Conservation (phyloP, 2,113 vertebrate genomes). For the Maccullochella peelii region DNA sequence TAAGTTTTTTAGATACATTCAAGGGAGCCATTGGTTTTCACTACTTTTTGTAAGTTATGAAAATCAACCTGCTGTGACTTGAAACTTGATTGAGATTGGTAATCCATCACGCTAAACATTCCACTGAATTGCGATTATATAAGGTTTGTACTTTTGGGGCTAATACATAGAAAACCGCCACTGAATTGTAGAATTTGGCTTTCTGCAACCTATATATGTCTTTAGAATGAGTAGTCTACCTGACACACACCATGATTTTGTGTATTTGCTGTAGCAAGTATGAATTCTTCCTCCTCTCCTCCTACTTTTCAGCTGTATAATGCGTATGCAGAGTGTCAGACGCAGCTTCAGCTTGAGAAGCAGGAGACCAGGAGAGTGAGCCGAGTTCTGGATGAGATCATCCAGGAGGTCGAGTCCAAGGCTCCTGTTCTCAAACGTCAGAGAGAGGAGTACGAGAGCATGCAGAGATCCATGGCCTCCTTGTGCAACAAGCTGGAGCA, state of each 20-base stretch:
- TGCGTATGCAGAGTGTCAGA: conserved; percentile 93
- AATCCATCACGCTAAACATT: not conserved
- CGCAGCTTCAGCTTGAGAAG: conserved; percentile 92
- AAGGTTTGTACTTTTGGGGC: not conserved
- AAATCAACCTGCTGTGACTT: not conserved
- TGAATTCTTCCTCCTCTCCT: not conserved
- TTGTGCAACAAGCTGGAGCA: conserved; percentile 94
- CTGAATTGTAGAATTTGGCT: not conserved
- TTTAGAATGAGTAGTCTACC: not conserved
- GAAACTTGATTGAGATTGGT: not conserved
- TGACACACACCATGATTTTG: not conserved
- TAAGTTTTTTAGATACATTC: not conserved
- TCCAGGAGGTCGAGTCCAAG: conserved; percentile 95
- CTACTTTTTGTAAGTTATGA: not conserved
- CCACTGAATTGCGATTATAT: too few relatives aligned
- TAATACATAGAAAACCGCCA: not conserved
- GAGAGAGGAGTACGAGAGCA: conserved; percentile 93
- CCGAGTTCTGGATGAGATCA: conserved; percentile 93
- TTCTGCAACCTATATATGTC: not conserved
- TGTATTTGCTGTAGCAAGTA: not conserved
- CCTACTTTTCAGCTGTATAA: conserved; percentile 89
- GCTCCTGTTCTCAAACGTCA: conserved; percentile 93
- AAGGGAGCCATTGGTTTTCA: not conserved
- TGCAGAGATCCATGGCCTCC: conserved; percentile 92
- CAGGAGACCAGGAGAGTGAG: conserved; percentile 92